These are phyloP conservation scores for Napeogenes inachia DNA, from an alignment of 2,888 invertebrate species.

Conservation along the genomic window DNA sequence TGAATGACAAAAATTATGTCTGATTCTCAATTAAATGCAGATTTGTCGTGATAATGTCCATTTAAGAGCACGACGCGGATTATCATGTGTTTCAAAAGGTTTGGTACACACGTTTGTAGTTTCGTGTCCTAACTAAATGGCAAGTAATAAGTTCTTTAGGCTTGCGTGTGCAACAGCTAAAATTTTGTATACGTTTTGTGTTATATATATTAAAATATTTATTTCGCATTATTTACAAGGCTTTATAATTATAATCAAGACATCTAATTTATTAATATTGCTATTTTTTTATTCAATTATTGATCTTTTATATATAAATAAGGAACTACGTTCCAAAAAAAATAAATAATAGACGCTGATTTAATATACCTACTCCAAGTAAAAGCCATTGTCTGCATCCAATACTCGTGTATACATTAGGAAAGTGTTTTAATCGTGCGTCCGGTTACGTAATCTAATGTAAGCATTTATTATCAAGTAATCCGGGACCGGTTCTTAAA, in stretches of 20 bases:
- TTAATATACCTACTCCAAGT: no score
- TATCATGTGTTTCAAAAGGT: background rate
- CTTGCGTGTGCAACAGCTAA: conserved; percentile 24
- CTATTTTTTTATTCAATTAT: no score
- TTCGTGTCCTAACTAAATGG: conserved; percentile 20
- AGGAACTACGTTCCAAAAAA: no score
- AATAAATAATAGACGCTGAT: no score
- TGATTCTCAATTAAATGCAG: no score
- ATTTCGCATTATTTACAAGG: conserved; percentile 10
- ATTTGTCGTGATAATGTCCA: no score
- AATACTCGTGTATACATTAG: conserved; percentile 9
- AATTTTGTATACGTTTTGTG: conserved; percentile 11
- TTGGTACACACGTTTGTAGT: conserved; percentile 4
- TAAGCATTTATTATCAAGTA: conserved; percentile 14
- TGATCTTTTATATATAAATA: no score
- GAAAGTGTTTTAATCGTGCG: conserved; percentile 17
- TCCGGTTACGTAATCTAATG: conserved; percentile 13
- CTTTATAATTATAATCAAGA: no score
- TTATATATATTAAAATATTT: background rate
- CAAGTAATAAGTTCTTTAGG: conserved; percentile 28
- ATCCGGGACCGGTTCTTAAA: conserved; percentile 10
- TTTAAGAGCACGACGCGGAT: no score
- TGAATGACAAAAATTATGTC: no score
- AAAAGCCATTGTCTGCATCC: background rate
- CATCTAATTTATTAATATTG: no score